A percentile compares a stretch with the other conserved stretches of the same genome.
phyloP scores from a whole-genome alignment of 2,797 vertebrate species.

The Malacoraja senta region DNA sequence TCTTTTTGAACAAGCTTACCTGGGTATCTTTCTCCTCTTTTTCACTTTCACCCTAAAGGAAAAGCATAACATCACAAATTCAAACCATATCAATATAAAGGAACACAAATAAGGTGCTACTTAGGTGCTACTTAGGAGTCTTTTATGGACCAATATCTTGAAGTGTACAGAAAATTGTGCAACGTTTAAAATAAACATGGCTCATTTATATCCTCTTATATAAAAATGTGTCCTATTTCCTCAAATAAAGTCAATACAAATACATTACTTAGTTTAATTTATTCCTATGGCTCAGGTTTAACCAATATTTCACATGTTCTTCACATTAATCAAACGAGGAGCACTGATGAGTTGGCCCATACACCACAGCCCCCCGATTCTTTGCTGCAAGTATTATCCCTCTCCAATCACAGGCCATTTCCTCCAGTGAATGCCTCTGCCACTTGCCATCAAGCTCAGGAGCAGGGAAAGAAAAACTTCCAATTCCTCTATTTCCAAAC shows the following conservation, averaged over 20 bases:
- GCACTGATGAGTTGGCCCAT: neutral
- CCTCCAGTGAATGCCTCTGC: neutral
- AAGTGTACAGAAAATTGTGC: neutral
- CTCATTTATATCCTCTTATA: neutral
- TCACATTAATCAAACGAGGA: neutral
- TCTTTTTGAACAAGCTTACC: neutral
- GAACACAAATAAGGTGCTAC: neutral
- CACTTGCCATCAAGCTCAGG: neutral
- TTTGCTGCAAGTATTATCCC: neutral
- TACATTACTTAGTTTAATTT: too few species aligned
- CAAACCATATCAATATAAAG: neutral
- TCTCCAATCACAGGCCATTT: neutral
- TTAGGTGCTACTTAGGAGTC: neutral
- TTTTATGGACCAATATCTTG: neutral
- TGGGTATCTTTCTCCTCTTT: constrained; percentile 1
- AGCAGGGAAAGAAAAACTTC: neutral
- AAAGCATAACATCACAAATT: constrained; percentile 28
- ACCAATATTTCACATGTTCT: neutral
- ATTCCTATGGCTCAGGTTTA: neutral
- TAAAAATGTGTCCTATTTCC: neutral
- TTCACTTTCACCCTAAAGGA: constrained; percentile 55
- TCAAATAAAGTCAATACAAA: neutral
- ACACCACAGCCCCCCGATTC: too few species aligned
- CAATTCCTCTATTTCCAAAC: neutral
- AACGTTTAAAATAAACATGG: neutral